Evolutionary conservation across 2,888 invertebrate species (phyloP), one percentile per base, ranked within the genome.

Genomic region (Caenorhabditis drosophilae): DNA sequence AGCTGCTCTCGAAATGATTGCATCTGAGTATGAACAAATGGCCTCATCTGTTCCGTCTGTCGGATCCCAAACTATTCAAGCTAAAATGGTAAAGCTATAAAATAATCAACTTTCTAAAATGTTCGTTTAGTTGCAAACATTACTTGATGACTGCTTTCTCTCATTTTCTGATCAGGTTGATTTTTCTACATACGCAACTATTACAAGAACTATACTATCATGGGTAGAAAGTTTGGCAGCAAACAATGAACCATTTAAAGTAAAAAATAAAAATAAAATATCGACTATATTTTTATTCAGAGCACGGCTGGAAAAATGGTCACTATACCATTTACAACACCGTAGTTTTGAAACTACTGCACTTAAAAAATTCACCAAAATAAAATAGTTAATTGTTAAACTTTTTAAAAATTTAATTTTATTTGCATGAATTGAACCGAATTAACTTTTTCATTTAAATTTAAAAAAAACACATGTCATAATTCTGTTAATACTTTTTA

Each of bases 11-110:
- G 73, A 79, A 54, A 74, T 83, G 71, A 83, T 83, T 40, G 76
- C 81, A 2, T 68, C 73, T 41, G 80, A 84, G 57, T 83, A 83
- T 58, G 83, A 83, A 31, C 61, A 73, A n/a, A 73, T 79, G 73
- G 67, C 73, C 7, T 63, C 71, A 1, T 57, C 70, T n/a, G 69
- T 68, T 12, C 70, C 76, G 0, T 54, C 64, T 9, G 42, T 63
- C 9, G 41, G 47, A 2, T 68, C 70, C n/a, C 60, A 66, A 2
- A 69, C 77, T 1, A 54, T 77, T 22, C 81, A 81, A 45, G 70
- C 76, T 2, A 75, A 76, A 66, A 76, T 81, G 76, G 78, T 79
- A 46, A 57, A 35, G n/a, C n/a, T n/a, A n/a, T n/a, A n/a, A n/a
- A n/a, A n/a, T n/a, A n/a, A n/a, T n/a, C n/a, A n/a, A n/a, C n/a